Evolutionary conservation across 2,888 invertebrate genomes (phyloP).

Genomic region (Latrodectus elegans): DNA sequence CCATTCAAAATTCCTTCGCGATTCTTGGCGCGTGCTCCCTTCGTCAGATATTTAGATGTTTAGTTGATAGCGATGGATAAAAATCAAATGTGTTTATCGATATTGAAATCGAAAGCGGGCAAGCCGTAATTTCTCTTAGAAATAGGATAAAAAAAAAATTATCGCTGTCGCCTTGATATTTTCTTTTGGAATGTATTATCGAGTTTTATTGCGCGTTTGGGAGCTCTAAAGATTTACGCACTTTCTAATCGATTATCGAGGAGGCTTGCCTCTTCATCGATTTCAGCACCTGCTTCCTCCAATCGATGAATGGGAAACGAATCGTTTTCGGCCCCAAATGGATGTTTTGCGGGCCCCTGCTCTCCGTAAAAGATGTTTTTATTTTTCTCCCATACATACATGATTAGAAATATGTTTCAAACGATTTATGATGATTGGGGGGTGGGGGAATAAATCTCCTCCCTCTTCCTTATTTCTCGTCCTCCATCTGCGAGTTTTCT

Average conservation of each 20-base stretch:
- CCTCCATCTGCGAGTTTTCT: too few relatives aligned
- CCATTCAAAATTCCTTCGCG: too few relatives aligned
- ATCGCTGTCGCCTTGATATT: neutral
- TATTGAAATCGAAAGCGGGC: conserved; percentile 5
- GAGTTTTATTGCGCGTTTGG: conserved; percentile 5
- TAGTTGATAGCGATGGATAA: neutral
- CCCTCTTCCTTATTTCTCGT: too few relatives aligned
- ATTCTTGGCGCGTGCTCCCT: neutral
- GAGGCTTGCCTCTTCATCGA: neutral
- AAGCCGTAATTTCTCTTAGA: neutral
- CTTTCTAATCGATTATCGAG: neutral
- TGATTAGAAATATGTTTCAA: conserved; percentile 3
- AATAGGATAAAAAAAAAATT: neutral
- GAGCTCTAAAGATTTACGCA: conserved; percentile 1
- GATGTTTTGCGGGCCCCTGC: neutral
- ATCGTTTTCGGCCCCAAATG: neutral
- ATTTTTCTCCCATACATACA: neutral
- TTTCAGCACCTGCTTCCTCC: conserved; percentile 2
- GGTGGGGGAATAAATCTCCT: neutral
- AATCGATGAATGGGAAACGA: conserved; percentile 1
- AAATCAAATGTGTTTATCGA: neutral
- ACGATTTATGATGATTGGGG: conserved; percentile 35
- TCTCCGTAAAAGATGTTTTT: neutral
- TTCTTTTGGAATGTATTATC: conserved; percentile 2
- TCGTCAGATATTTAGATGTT: neutral